phyloP scores from a whole-genome alignment of 2,888 invertebrate genomes.

The Slavum lentiscoides region DNA sequence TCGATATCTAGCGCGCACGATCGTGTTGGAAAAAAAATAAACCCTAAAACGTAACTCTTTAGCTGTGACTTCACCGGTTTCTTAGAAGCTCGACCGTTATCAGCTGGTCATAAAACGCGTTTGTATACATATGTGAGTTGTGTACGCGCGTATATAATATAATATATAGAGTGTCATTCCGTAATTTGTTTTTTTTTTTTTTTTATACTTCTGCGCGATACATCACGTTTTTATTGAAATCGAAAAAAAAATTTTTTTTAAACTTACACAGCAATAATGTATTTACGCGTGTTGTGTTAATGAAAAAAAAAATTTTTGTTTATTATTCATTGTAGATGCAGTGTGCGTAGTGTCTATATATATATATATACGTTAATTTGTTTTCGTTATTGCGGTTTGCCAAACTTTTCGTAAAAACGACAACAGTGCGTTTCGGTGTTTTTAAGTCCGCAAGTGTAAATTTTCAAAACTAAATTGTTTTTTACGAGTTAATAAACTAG shows the following conservation, averaged over 20 bases:
- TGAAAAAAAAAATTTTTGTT: no score
- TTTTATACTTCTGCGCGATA: not conserved
- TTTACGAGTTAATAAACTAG: no score
- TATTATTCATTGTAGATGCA: no score
- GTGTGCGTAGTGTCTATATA: no score
- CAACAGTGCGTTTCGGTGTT: no score
- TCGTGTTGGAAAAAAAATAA: not conserved
- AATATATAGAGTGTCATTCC: not conserved
- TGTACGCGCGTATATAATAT: no score
- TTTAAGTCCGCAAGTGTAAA: no score
- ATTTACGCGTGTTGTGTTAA: not conserved
- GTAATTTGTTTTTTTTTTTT: slow-evolving; percentile 2
- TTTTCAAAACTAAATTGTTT: no score
- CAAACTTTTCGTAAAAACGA: slow-evolving; percentile 1
- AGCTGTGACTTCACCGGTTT: slow-evolving; percentile 17
- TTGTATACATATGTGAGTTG: no score
- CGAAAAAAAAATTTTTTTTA: not conserved
- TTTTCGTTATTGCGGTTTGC: not conserved
- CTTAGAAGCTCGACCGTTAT: not conserved
- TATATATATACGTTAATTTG: not conserved
- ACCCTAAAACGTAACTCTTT: not conserved
- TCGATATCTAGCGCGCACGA: not conserved
- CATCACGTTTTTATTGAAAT: slow-evolving; percentile 16
- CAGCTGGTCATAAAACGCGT: slow-evolving; percentile 2
- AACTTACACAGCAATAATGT: slow-evolving; percentile 4